Base-by-base conservation (phyloP, 2,797 vertebrate species). In the Lepidocolaptes lacrymiger region DNA sequence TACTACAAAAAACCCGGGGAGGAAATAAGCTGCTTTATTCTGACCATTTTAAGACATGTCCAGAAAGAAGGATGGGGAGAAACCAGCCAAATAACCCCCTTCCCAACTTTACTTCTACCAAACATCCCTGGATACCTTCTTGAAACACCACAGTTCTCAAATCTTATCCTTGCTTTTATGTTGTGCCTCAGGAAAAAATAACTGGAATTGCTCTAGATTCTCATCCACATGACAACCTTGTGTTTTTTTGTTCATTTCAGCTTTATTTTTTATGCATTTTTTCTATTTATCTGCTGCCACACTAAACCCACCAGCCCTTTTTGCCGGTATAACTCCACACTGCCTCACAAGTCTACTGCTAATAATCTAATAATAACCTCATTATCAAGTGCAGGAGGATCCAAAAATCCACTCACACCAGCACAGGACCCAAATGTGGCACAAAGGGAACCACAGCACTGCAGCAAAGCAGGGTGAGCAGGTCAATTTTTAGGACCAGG, bases 401-500 rank as follows among this genome's bases (percentile, higher is more conserved):
- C 44, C 54, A 43, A n/a, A 91, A 81, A 69, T 18, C 21, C 64
- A 55, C 14, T 7, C 20, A 17, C 6, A 9, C n/a, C 19, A 80
- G 11, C 9, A 26, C 11, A 79, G 44, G 21, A 55, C 6, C 46
- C 62, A 32, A 68, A 51, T 1, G 15, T n/a, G 11, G 7, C 7
- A 11, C 6, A 23, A 32, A 43, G 26, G 20, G 46, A 64, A 26
- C 19, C 39, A 49, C 3, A 64, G 37, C 26, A 56, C 26, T 4
- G 13, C 13, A 62, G 20, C 34, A 22, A 10, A 23, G 8, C 19
- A 19, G 7, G 4, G 2, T 12, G 0, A 52, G 0, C 0, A 3
- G 4, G 7, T 7, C 34, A 3, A 34, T 43, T 51, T 69, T 83
- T 46, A 74, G 34, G 36, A 72, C 20, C 12, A 39, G 43, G 6